Conservation (phyloP, 1,140 invertebrate genomes). For the Coelopa frigida region DNA sequence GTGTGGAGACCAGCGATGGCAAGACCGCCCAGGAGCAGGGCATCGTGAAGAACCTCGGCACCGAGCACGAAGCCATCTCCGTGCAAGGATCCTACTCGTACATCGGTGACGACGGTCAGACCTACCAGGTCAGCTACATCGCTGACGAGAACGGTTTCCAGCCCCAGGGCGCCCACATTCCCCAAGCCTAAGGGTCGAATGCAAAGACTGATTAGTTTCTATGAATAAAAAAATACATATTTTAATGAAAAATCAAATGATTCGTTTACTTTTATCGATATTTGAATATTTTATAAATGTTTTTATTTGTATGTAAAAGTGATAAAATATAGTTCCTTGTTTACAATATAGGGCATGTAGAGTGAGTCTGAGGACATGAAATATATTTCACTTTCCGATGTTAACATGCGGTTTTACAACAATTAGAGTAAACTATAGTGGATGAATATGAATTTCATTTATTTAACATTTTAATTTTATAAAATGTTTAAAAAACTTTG, state of each 20-base stretch:
- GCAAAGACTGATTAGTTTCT: constrained; percentile 33
- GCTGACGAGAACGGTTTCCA: constrained; percentile 70
- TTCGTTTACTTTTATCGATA: no score
- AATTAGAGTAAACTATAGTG: no score
- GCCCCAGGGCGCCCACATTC: constrained; percentile 54
- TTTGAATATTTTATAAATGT: no score
- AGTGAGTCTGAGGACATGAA: no score
- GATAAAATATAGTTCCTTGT: background rate
- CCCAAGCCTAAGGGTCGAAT: constrained; percentile 47
- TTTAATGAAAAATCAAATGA: no score
- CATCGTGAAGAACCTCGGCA: constrained; percentile 48
- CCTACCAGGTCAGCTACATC: constrained; percentile 53
- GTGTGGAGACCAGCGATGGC: constrained; percentile 56
- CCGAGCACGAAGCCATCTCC: constrained; percentile 39
- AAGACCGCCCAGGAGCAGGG: constrained; percentile 54
- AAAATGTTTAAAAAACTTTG: no score
- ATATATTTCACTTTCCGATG: no score
- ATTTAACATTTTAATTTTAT: no score
- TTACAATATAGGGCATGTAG: no score
- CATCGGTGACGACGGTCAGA: constrained; percentile 53
- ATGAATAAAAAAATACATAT: no score
- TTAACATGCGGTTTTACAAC: no score
- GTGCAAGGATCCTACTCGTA: constrained; percentile 59
- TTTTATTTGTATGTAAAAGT: constrained; percentile 34
- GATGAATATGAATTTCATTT: no score